Conservation (phyloP, 2,888 invertebrate genomes). For the Eilema caniola region DNA sequence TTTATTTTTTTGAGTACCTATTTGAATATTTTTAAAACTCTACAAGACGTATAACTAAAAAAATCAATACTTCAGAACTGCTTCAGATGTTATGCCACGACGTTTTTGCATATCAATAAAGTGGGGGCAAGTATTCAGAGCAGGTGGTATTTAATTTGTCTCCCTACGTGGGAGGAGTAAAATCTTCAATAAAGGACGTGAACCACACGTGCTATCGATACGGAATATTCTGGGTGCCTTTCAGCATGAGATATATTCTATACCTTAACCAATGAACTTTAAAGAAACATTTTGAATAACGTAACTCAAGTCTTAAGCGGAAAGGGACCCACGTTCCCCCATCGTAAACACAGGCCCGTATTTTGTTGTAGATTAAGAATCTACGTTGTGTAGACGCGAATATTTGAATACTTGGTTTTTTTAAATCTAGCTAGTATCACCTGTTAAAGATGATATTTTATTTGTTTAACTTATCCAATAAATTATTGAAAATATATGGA, state of each 20-base stretch:
- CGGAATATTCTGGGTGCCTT: constrained; percentile 73
- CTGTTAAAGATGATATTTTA: neutral
- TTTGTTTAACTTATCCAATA: neutral
- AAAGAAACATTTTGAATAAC: constrained; percentile 55
- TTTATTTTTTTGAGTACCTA: neutral
- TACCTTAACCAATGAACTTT: constrained; percentile 23
- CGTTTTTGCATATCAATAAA: constrained; percentile 72
- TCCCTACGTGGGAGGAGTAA: constrained; percentile 69
- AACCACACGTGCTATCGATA: constrained; percentile 82
- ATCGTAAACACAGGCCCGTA: constrained; percentile 79
- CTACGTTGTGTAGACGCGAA: constrained; percentile 15
- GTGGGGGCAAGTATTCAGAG: constrained; percentile 72
- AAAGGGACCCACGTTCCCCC: constrained; percentile 78
- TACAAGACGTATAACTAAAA: constrained; percentile 6
- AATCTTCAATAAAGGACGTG: constrained; percentile 81
- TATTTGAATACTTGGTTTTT: neutral
- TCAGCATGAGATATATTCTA: constrained; percentile 26
- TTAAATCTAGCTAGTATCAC: neutral
- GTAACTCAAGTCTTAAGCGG: constrained; percentile 65
- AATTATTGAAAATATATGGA: no score
- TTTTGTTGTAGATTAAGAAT: constrained; percentile 68
- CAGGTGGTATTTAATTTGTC: constrained; percentile 79
- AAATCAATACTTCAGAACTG: constrained; percentile 13
- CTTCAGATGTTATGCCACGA: constrained; percentile 33
- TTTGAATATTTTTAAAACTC: no score